Conservation (phyloP, 2,113 vertebrate species). For the Aleadryas rufinucha region DNA sequence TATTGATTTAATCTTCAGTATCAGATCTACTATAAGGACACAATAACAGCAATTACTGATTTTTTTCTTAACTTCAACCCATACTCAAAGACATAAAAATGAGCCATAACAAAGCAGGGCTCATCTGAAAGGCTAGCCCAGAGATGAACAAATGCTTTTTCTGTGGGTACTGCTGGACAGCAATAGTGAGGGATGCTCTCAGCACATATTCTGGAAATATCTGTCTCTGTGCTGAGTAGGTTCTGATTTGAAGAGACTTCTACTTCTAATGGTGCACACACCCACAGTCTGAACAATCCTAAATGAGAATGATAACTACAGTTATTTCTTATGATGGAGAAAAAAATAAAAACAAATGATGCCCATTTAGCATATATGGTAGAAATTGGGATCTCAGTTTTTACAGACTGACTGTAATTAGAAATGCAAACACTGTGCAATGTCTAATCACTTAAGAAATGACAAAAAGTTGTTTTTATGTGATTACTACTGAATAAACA, state of each 20-base stretch:
- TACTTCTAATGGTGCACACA: not conserved
- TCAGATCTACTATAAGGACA: slow-evolving; percentile 31
- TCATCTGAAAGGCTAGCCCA: not conserved
- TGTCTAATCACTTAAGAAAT: slow-evolving; percentile 29
- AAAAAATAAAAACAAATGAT: slow-evolving; percentile 26
- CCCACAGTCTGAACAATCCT: not conserved
- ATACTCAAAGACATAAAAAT: slow-evolving; percentile 17
- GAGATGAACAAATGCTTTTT: not conserved
- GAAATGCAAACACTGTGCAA: slow-evolving; percentile 32
- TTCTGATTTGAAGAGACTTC: not conserved
- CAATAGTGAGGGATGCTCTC: not conserved
- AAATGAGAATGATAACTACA: slow-evolving; percentile 9
- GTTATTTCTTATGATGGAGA: not conserved
- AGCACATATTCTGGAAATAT: not conserved
- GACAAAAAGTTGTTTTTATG: slow-evolving; percentile 47
- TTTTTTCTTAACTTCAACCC: slow-evolving; percentile 16
- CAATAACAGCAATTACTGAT: not conserved
- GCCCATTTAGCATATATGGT: not conserved
- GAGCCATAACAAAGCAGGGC: not conserved
- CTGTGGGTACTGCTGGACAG: not conserved
- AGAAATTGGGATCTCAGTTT: slow-evolving; percentile 28
- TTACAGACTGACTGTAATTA: slow-evolving; percentile 47
- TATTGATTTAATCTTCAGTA: slow-evolving; percentile 50
- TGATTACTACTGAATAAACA: slow-evolving; percentile 23
- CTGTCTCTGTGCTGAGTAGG: not conserved